Evolutionary conservation across 2,888 invertebrate species (phyloP).

Genomic region (Neocrepidodera transversa): DNA sequence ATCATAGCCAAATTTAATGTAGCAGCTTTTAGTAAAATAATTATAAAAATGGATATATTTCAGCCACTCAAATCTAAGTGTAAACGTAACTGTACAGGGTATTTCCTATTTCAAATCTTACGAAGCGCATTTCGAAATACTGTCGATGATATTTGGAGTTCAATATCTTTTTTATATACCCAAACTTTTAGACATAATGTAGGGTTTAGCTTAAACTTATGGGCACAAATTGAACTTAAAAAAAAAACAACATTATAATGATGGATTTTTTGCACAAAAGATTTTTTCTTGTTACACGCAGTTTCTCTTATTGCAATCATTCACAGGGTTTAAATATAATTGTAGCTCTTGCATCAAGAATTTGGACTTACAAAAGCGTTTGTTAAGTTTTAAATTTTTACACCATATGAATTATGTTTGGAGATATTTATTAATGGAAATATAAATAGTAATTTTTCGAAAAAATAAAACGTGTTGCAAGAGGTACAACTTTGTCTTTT

Average conservation of each 20-base stretch:
- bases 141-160: neutral
- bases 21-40: no score
- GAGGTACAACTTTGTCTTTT: conserved; percentile 22
- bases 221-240: conserved; percentile 61
- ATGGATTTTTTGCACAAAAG: conserved; percentile 53
- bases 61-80: no score
- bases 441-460: no score
- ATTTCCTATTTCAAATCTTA: neutral
- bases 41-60: no score
- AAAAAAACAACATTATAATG: conserved; percentile 43
- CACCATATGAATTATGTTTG: no score
- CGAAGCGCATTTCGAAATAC: neutral
- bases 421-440: no score
- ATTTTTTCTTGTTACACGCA: conserved; percentile 29
- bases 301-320: conserved; percentile 17
- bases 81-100: conserved; percentile 3
- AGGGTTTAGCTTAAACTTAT: conserved; percentile 61
- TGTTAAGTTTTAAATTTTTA: no score
- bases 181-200: conserved; percentile 47
- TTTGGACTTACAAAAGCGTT: no score
- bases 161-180: neutral
- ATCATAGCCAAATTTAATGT: no score
- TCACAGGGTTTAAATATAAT: conserved; percentile 19
- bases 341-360: conserved; percentile 5
- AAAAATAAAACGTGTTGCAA: conserved; percentile 1